Evolutionary conservation across 1,140 invertebrate genomes (phyloP).

Genomic region (Dendroctonus valens): DNA sequence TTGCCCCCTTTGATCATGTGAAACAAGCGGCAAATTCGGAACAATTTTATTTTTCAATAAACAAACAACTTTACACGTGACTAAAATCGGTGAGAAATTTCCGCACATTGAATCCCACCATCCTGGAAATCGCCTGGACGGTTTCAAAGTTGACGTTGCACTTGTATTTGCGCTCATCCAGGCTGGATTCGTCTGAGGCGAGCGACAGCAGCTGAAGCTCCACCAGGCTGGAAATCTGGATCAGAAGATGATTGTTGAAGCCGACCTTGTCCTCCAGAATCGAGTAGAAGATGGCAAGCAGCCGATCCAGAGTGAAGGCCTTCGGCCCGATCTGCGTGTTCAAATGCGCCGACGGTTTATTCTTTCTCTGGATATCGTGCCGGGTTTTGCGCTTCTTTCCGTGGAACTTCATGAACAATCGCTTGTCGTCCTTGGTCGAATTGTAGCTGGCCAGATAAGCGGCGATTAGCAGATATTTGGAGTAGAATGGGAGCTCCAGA

Average conservation of each 20-base stretch:
- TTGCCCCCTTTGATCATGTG: no score
- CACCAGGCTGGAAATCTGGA: conserved; percentile 75
- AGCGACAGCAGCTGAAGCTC: conserved; percentile 65
- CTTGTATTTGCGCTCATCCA: conserved; percentile 69
- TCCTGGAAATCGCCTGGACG: conserved; percentile 65
- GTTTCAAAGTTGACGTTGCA: conserved; percentile 73
- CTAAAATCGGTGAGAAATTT: conserved; percentile 74
- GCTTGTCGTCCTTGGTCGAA: conserved; percentile 79
- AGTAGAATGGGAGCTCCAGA: conserved; percentile 84
- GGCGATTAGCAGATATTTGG: conserved; percentile 84
- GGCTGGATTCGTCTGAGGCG: conserved; percentile 61
- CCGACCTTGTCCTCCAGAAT: conserved; percentile 82
- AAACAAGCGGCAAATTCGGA: no score
- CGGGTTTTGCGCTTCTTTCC: conserved; percentile 61
- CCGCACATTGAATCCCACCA: conserved; percentile 69
- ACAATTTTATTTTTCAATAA: no score
- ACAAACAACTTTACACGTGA: conserved; percentile 38
- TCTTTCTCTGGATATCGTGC: conserved; percentile 57
- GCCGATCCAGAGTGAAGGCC: conserved; percentile 75
- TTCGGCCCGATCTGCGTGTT: conserved; percentile 72
- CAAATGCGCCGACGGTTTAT: conserved; percentile 54
- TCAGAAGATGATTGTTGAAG: conserved; percentile 77
- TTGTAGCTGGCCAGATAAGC: conserved; percentile 90
- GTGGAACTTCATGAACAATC: conserved; percentile 76
- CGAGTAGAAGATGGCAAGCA: conserved; percentile 89